Percentiles rank a stretch among this genome's conserved stretches.
Evolutionary conservation across 2,797 vertebrate species (phyloP).

Genomic region (Enteromius viviparus): DNA sequence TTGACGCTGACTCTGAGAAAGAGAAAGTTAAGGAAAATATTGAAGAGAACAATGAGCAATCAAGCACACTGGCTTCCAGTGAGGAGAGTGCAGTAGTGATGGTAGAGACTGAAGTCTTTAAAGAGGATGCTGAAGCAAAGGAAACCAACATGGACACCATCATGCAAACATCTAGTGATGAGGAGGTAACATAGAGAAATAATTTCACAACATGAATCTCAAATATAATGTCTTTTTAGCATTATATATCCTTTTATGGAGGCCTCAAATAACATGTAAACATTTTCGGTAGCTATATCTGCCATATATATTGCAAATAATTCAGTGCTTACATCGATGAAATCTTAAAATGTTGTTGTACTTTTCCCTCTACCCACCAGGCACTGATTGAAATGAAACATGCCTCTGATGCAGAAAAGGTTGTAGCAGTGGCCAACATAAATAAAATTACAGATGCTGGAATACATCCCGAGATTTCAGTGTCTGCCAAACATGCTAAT

Average conservation of each 20-base stretch:
- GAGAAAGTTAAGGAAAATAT: not conserved
- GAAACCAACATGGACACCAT: not conserved
- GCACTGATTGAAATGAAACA: conserved; percentile 72
- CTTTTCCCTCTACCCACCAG: conserved; percentile 59
- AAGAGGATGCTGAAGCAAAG: conserved; percentile 5
- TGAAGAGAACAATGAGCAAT: not conserved
- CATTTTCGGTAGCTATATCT: conserved; percentile 16
- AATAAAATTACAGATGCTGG: conserved; percentile 43
- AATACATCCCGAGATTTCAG: conserved; percentile 31
- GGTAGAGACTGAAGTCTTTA: not conserved
- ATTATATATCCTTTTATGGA: not conserved
- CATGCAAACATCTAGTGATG: conserved; percentile 4
- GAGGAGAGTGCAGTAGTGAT: conserved; percentile 7
- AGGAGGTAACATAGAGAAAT: conserved; percentile 18
- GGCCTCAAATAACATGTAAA: not conserved
- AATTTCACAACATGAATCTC: not conserved
- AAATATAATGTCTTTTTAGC: not conserved
- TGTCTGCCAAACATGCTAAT: conserved; percentile 62
- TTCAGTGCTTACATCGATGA: not conserved
- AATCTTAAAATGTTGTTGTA: not conserved
- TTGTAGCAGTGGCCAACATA: conserved; percentile 48
- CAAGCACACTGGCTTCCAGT: not conserved
- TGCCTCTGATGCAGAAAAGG: conserved; percentile 61
- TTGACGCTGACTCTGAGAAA: not conserved
- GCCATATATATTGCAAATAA: not conserved